Conservation (phyloP, 1,140 invertebrate genomes). For the Cheumatopsyche charites region DNA sequence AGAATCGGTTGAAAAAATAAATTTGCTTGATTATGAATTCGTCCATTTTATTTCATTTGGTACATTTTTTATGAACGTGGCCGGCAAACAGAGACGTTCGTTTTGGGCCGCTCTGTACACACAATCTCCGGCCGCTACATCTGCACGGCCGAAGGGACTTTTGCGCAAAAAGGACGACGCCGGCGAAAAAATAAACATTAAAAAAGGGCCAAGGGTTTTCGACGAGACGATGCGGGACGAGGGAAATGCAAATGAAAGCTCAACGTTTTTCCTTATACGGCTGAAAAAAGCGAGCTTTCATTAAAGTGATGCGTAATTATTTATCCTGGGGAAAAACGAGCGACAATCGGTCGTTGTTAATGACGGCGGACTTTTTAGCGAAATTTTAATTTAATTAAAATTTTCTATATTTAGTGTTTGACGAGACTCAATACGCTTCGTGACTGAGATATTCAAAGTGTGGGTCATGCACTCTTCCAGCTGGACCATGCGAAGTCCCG, state of each 20-base stretch:
- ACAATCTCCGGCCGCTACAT: too few relatives aligned
- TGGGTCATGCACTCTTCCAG: not conserved
- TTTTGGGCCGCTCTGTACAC: too few relatives aligned
- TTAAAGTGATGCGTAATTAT: constrained; percentile 28
- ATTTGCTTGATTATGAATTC: too few relatives aligned
- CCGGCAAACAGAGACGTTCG: too few relatives aligned
- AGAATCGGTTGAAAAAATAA: too few relatives aligned
- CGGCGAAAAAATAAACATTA: not conserved
- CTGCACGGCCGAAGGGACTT: too few relatives aligned
- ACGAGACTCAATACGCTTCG: too few relatives aligned
- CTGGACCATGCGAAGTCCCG: constrained; percentile 18
- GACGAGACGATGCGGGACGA: constrained; percentile 3
- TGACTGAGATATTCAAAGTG: constrained; percentile 26
- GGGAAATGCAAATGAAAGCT: not conserved
- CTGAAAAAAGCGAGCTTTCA: not conserved
- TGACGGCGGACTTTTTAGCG: not conserved
- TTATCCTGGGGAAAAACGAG: not conserved
- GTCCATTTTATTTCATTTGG: too few relatives aligned
- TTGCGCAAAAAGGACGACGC: too few relatives aligned
- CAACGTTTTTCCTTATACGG: too few relatives aligned
- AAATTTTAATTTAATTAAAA: not conserved
- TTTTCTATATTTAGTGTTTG: too few relatives aligned
- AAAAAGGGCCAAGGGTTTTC: not conserved
- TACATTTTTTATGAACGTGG: too few relatives aligned
- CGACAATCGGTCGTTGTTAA: constrained; percentile 11